phyloP scores from a whole-genome alignment of 2,113 vertebrate genomes.

The Halichoeres trimaculatus region DNA sequence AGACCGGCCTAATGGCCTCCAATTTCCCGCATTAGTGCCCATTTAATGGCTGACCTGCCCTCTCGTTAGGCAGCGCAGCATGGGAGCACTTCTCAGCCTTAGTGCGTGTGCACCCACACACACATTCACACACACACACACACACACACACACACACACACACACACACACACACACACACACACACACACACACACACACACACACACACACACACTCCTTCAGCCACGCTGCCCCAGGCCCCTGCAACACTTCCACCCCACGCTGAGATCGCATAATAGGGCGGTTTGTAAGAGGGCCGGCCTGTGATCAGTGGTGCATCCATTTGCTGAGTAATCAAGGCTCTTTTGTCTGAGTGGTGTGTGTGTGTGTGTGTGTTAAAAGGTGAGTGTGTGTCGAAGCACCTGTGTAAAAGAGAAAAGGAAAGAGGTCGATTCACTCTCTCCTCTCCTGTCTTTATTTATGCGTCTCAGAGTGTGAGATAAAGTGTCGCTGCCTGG shows the following conservation, averaged over 20 bases:
- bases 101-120: too few relatives aligned
- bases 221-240: constrained; percentile 52
- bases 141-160: constrained; percentile 22
- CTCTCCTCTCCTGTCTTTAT: constrained; percentile 58
- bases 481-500: constrained; percentile 63
- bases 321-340: constrained; percentile 78
- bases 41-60: constrained; percentile 83
- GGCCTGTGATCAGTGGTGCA: constrained; percentile 73
- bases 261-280: constrained; percentile 76
- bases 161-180: constrained; percentile 27
- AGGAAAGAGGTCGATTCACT: background rate
- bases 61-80: constrained; percentile 79
- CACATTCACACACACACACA: constrained; percentile 12
- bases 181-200: constrained; percentile 23
- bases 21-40: constrained; percentile 84
- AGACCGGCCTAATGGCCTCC: constrained; percentile 81
- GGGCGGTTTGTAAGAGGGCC: constrained; percentile 71
- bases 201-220: constrained; percentile 29
- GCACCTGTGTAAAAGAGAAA: constrained; percentile 4
- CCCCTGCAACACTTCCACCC: constrained; percentile 72
- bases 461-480: constrained; percentile 40
- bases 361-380: constrained; percentile 24
- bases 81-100: constrained; percentile 72
- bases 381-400: constrained; percentile 4
- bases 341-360: constrained; percentile 65